Conservation (phyloP, 2,888 invertebrate genomes). For the Piscicola geometra region DNA sequence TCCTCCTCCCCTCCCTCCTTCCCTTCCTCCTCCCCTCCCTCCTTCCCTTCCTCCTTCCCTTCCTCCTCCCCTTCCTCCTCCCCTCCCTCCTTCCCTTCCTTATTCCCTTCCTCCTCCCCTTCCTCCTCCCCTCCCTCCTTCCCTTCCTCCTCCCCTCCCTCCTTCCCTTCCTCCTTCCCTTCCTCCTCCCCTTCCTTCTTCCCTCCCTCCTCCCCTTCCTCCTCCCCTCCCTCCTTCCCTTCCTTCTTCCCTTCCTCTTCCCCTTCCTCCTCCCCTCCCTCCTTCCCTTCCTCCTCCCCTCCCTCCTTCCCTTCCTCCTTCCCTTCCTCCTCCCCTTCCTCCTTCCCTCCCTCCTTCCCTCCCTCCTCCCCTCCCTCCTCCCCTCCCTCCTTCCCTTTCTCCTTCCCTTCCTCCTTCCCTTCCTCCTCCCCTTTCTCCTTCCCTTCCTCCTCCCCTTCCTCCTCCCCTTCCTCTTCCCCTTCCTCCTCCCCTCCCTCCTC, state of each 20-base stretch:
- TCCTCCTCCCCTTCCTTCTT: background rate
- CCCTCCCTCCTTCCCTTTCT: background rate
- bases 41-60: background rate
- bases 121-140: background rate
- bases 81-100: background rate
- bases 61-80: background rate
- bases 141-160: background rate
- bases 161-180: background rate
- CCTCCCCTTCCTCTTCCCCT: no score
- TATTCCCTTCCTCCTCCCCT: background rate
- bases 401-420: background rate
- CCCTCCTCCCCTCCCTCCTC: slow-evolving; percentile 15
- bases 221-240: background rate
- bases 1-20: background rate
- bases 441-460: background rate
- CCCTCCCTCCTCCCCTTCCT: background rate
- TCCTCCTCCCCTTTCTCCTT: slow-evolving; percentile 12
- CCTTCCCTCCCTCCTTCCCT: background rate
- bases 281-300: background rate
- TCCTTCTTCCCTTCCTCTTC: background rate
- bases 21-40: slow-evolving; percentile 1
- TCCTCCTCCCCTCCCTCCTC: no score
- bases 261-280: background rate
- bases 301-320: background rate
- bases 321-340: background rate